A percentile compares a stretch with the other conserved stretches of the same genome.
phyloP scores from a whole-genome alignment of 2,113 vertebrate genomes.

The Progne subis region DNA sequence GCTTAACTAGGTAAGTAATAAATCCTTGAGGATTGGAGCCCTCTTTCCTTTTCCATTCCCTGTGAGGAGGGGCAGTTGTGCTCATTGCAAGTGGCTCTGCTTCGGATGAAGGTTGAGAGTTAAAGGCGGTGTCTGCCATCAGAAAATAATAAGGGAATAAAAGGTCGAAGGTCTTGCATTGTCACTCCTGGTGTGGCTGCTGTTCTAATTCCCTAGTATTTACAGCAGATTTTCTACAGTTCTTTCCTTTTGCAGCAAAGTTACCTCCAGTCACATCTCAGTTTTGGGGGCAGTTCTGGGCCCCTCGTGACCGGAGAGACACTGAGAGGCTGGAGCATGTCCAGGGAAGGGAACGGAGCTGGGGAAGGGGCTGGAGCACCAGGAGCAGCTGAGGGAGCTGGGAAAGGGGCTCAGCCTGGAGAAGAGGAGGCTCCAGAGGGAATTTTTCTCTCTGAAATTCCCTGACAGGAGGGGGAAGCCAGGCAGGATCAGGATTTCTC shows the following conservation, averaged over 20 bases:
- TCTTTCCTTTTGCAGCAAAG: background rate
- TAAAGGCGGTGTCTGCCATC: background rate
- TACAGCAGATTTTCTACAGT: background rate
- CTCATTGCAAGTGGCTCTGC: background rate
- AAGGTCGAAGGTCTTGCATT: background rate
- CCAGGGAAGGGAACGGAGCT: background rate
- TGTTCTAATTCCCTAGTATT: background rate
- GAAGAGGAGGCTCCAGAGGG: background rate
- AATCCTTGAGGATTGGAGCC: background rate
- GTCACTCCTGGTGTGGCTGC: background rate
- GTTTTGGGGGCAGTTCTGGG: background rate
- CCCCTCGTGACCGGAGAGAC: fast-evolving
- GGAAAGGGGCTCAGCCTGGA: background rate
- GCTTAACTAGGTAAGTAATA: background rate
- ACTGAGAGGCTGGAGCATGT: fast-evolving
- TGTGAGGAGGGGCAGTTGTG: background rate
- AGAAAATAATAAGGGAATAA: background rate
- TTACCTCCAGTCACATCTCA: background rate
- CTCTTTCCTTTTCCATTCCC: background rate
- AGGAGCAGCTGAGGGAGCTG: background rate
- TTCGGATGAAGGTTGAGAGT: background rate
- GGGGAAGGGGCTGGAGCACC: background rate
- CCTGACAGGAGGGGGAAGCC: background rate
- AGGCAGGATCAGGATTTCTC: fast-evolving
- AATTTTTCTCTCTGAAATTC: background rate